Evolutionary conservation across 2,797 vertebrate genomes (phyloP).

Genomic region (Myioborus melanocephalus): DNA sequence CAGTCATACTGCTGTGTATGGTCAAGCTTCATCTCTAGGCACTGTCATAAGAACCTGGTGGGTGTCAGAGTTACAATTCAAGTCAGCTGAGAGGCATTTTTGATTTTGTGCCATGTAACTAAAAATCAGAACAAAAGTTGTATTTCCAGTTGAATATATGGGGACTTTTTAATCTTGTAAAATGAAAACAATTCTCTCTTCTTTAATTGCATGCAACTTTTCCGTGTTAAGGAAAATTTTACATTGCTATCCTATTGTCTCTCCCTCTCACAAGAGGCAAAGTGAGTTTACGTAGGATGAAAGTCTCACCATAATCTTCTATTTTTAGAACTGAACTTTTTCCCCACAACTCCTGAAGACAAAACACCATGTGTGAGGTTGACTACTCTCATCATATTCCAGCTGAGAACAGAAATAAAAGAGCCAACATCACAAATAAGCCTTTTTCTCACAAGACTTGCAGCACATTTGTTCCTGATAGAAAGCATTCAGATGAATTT

Average conservation of each 20-base stretch:
- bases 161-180: neutral
- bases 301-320: neutral
- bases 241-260: neutral
- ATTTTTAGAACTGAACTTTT: slow-evolving; percentile 44
- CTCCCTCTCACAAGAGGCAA: neutral
- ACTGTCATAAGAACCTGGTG: neutral
- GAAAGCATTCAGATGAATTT: slow-evolving; percentile 13
- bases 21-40: neutral
- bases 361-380: slow-evolving; percentile 42
- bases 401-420: slow-evolving; percentile 56
- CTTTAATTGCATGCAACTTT: neutral
- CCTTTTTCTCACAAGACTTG: slow-evolving; percentile 19
- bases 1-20: neutral
- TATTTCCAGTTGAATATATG: neutral
- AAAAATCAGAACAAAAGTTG: neutral
- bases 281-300: neutral
- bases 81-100: neutral
- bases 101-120: neutral
- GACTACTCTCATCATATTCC: slow-evolving; percentile 36
- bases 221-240: neutral
- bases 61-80: neutral
- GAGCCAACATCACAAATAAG: slow-evolving; percentile 30
- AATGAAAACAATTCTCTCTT: neutral
- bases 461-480: neutral
- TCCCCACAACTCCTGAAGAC: slow-evolving; percentile 18